Evolutionary conservation across 2,888 invertebrate species (phyloP).

Genomic region (Caenorhabditis virilis): DNA sequence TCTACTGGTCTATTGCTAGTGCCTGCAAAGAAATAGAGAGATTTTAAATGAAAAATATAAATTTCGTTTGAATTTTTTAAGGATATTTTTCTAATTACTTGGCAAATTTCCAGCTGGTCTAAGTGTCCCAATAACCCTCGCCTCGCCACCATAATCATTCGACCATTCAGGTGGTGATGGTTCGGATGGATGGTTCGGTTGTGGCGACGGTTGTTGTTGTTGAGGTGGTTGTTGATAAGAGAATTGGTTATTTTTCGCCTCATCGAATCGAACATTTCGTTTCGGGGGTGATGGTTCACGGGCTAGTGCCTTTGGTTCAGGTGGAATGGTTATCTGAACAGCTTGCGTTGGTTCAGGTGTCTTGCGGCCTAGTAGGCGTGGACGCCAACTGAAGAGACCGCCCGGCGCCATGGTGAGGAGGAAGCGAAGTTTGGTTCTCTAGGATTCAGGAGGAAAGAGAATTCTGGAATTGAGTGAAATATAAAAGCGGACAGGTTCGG

Average conservation of each 20-base stretch:
- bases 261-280: conserved; percentile 16
- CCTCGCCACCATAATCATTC: conserved; percentile 33
- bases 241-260: conserved; percentile 19
- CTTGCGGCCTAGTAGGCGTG: conserved; percentile 46
- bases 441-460: too few relatives aligned
- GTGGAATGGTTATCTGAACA: conserved; percentile 35
- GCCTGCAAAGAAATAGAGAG: conserved; percentile 8
- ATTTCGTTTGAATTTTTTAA: too few relatives aligned
- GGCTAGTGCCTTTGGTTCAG: conserved; percentile 19
- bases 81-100: too few relatives aligned
- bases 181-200: conserved; percentile 10
- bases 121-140: conserved; percentile 28
- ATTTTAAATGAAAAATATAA: too few relatives aligned
- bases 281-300: neutral
- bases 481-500: too few relatives aligned
- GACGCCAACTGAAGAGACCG: conserved; percentile 45
- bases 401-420: too few relatives aligned
- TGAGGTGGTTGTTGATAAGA: conserved; percentile 5
- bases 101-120: conserved; percentile 9
- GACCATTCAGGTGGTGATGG: too few relatives aligned
- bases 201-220: conserved; percentile 1
- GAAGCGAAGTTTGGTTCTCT: too few relatives aligned
- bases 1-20: conserved; percentile 10
- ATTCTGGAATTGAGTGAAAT: too few relatives aligned
- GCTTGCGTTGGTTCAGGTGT: conserved; percentile 53